Base-by-base conservation (phyloP, 2,888 invertebrate species). In the Odontomyia ornata region DNA sequence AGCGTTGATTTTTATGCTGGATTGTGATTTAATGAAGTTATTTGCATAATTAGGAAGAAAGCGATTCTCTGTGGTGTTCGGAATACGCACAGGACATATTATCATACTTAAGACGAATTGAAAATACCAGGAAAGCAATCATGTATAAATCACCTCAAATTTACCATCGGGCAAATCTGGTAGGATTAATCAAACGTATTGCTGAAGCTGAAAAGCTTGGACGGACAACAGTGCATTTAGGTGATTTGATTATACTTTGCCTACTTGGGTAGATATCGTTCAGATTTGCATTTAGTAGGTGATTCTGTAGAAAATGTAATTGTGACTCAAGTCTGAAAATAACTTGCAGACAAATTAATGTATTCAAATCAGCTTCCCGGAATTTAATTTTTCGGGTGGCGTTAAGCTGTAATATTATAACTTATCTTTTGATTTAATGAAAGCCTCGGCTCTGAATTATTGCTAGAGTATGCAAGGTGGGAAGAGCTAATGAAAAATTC, bases 71-170 rank as follows among this genome's bases (percentile, higher is more conserved):
- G 79, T 86, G 84, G 86, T 75, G 83, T 5, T 81, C 80, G 43
- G 83, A 85, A 46, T 87, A 87, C 77, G 82, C 83, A 0, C 80
- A 79, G 27, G 87, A 87, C 78, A 85, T 87, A 75, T 82, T 83
- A 27, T 30, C 80, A 15, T 82, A 82, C 2, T 80, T 86, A 76
- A 82, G 81, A 25, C 83, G 85, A 65, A 82, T 83, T 0, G 87
- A 87, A 80, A 78, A 81, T 43, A 82, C 81, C 0, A 83, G 87
- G 1, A 80, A 80, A 1, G 80, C 79, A 1, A 64, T 86, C 2
- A 77, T 76, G 25, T 84, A 81, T 30, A 81, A 81, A 43, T 85
- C 86, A 1, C 80, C 80, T 0, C 85, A 86, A 78, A 18, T 81
- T 9, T 78, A 80, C 1, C 82, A 82, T 30, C 81, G 86, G 0